These are phyloP conservation scores for Aelia acuminata DNA, from an alignment of 2,888 invertebrate species.

Conservation along the genomic window DNA sequence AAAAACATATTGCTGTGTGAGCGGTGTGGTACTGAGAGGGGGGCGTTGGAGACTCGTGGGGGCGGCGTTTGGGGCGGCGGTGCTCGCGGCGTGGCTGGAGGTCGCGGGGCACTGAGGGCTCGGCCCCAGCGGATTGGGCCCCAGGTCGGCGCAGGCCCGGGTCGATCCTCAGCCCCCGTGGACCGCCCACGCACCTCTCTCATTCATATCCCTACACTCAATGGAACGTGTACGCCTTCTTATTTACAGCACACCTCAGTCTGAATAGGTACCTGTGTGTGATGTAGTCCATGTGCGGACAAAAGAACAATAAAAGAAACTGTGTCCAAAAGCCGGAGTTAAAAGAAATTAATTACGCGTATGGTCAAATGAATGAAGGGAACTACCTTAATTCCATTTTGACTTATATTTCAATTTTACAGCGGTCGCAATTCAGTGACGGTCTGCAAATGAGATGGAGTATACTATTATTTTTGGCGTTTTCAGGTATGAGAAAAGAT, in stretches of 20 bases:
- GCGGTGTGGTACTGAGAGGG: slow-evolving; percentile 49
- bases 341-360: too few relatives aligned
- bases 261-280: background rate
- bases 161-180: slow-evolving; percentile 37
- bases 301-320: background rate
- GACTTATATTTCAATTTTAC: too few relatives aligned
- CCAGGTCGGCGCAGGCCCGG: slow-evolving; percentile 45
- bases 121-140: slow-evolving; percentile 40
- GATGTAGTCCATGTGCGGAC: background rate
- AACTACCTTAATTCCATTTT: too few relatives aligned
- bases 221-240: slow-evolving; percentile 9
- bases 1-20: slow-evolving; percentile 36
- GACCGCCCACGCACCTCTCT: background rate
- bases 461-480: too few relatives aligned
- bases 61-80: background rate
- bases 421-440: too few relatives aligned
- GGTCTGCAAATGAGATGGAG: too few relatives aligned
- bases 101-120: slow-evolving; percentile 45
- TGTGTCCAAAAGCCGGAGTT: too few relatives aligned
- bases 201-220: background rate
- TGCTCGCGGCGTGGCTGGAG: background rate
- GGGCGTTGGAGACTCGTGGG: slow-evolving; percentile 28
- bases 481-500: too few relatives aligned
- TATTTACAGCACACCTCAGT: background rate
- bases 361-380: too few relatives aligned